Percentiles rank a stretch among this genome's conserved stretches.
phyloP scores from a whole-genome alignment of 37 sponge, comb jelly and placozoan genomes.

The Agelas oroides region DNA sequence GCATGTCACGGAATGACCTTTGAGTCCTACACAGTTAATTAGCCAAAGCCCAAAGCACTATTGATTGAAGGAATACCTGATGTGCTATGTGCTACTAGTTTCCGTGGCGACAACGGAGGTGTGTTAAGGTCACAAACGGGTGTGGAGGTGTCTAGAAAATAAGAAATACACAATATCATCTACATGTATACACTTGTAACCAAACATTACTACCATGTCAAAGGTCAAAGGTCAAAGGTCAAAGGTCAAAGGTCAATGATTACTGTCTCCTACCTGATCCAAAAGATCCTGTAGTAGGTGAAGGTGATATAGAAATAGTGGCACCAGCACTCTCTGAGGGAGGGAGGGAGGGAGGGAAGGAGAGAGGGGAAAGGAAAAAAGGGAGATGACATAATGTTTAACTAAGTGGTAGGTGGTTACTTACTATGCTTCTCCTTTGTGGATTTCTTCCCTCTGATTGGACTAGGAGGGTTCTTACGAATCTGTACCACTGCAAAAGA shows the following conservation, averaged over 20 bases:
- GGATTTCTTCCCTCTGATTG: conserved; percentile 44
- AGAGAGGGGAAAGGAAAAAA: background rate
- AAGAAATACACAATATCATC: too few species aligned
- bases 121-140: conserved; percentile 24
- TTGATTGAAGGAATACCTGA: background rate
- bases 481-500: conserved; percentile 41
- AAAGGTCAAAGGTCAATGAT: too few species aligned
- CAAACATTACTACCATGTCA: too few species aligned
- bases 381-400: background rate
- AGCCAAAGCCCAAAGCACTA: too few species aligned
- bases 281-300: conserved; percentile 57
- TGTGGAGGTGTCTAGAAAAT: conserved; percentile 22
- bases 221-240: too few species aligned
- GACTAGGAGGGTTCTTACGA: conserved; percentile 65
- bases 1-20: too few species aligned
- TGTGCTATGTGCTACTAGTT: conserved; percentile 13
- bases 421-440: conserved; percentile 12
- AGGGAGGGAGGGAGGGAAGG: conserved; percentile 12
- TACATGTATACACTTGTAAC: too few species aligned
- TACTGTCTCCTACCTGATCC: conserved; percentile 59
- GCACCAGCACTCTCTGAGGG: background rate
- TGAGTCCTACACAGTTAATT: too few species aligned
- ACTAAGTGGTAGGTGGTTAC: background rate
- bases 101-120: conserved; percentile 24
- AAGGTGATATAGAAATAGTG: conserved; percentile 43